Evolutionary conservation across 2,888 invertebrate species (phyloP), one percentile per base, ranked within the genome.

Genomic region (Rhingia rostrata): DNA sequence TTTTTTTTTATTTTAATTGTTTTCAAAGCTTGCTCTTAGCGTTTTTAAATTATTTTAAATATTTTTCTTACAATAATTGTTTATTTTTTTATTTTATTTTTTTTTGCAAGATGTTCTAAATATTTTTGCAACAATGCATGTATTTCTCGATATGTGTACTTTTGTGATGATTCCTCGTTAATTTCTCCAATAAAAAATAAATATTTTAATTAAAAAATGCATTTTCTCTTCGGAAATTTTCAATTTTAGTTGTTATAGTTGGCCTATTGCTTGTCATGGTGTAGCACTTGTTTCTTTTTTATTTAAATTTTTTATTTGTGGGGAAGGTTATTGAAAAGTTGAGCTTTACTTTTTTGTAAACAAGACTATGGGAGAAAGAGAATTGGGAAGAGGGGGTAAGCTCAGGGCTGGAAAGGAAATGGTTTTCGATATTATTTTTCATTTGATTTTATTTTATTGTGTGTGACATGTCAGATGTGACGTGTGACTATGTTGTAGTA

Each of bases 381-480:
- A 54, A 22, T 22, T 22, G 22, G 22, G 22, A 1, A 22, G n/a
- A 22, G 22, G 22, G 22, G 22, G 22, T 22, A n/a, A n/a, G n/a
- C n/a, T n/a, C n/a, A n/a, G 22, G 22, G 2, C 22, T 12, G 12
- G 3, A 14, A 41, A 37, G 33, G 41, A 39, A 39, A 70, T 39
- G 56, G 9, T 39, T 39, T 70, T 60, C 49, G 41, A 41, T 60
- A 32, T 12, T 56, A 56, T 54, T 45, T 51, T 63, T 53, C n/a
- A 33, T 22, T 54, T 66, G 6, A 9, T 12, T 74, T 74, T 6
- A 30, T 39, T 54, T 33, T 45, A 33, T 69, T 60, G 32, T 35
- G 51, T 70, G 58, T 82, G 82, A 72, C 53, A 77, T 75, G 66
- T 77, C 58, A 10, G 78, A 78, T 60, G 53, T 82, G 82, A 72